Evolutionary conservation across 2,888 invertebrate species (phyloP).

Genomic region (Chromoteleia sp.): DNA sequence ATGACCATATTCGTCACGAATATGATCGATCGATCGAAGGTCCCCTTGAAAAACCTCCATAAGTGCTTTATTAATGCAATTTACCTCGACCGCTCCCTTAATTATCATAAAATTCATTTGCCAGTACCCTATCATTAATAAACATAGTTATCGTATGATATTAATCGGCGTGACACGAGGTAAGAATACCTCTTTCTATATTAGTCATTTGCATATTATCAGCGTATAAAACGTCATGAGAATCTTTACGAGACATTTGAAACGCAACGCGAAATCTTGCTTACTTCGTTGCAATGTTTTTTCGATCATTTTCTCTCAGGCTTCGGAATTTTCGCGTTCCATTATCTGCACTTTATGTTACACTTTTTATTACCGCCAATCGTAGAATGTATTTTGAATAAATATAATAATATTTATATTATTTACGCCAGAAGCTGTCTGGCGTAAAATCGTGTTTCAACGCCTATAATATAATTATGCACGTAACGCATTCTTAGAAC

Average conservation of each 20-base stretch:
- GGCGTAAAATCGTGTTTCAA: too few species aligned
- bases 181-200: constrained; percentile 42
- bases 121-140: constrained; percentile 50
- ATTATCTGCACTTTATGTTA: too few species aligned
- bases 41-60: constrained; percentile 12
- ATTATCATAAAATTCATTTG: constrained; percentile 37
- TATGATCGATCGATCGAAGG: constrained; percentile 11
- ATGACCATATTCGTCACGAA: constrained; percentile 14
- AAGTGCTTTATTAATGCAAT: constrained; percentile 51
- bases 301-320: too few species aligned
- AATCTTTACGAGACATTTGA: constrained; percentile 24
- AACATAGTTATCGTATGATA: constrained; percentile 53
- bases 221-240: constrained; percentile 49
- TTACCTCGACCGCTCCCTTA: constrained; percentile 28
- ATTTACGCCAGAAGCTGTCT: too few species aligned
- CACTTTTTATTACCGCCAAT: too few species aligned
- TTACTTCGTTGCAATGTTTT: too few species aligned
- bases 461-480: constrained; percentile 20
- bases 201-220: constrained; percentile 56
- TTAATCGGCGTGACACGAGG: constrained; percentile 52
- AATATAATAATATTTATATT: too few species aligned
- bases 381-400: too few species aligned
- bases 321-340: too few species aligned
- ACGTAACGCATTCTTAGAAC: constrained; percentile 14
- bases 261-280: constrained; percentile 21